Conservation (phyloP, 1,140 invertebrate species). For the Macrocentrus cingulum region DNA sequence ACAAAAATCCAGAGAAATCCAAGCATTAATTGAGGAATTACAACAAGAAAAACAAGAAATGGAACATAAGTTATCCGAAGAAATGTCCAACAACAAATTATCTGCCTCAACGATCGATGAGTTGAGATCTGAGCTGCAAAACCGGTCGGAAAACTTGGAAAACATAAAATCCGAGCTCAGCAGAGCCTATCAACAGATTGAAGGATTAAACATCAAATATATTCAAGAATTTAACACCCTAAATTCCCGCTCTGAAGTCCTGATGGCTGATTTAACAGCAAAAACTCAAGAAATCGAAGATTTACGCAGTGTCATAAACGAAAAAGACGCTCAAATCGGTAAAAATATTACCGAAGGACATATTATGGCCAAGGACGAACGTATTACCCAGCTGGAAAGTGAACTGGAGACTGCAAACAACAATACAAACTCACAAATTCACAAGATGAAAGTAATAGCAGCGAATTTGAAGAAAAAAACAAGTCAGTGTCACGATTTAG, state of each 20-base stretch:
- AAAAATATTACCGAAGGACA: constrained; percentile 36
- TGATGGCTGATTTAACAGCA: constrained; percentile 38
- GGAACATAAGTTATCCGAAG: constrained; percentile 43
- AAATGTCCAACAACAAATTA: too few species aligned
- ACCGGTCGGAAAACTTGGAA: constrained; percentile 44
- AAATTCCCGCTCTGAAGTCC: constrained; percentile 38
- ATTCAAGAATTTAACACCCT: constrained; percentile 42
- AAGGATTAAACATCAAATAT: constrained; percentile 52
- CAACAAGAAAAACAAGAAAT: constrained; percentile 37
- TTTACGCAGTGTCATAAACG: constrained; percentile 11
- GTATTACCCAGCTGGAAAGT: constrained; percentile 41
- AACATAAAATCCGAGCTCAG: constrained; percentile 54
- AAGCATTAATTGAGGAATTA: constrained; percentile 21
- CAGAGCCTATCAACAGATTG: constrained; percentile 53
- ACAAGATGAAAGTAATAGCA: constrained; percentile 77
- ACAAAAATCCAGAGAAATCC: background rate
- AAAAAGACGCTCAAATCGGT: constrained; percentile 34
- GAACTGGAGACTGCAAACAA: constrained; percentile 36
- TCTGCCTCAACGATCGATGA: too few species aligned
- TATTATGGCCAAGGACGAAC: constrained; percentile 36
- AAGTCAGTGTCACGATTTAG: constrained; percentile 65
- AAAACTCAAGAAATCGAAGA: constrained; percentile 33
- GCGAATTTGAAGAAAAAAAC: constrained; percentile 74
- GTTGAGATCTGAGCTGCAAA: constrained; percentile 31
- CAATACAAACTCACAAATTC: constrained; percentile 52